These are phyloP conservation scores for Cromileptes altivelis DNA, from an alignment of 2,113 vertebrate genomes.

Conservation along the genomic window DNA sequence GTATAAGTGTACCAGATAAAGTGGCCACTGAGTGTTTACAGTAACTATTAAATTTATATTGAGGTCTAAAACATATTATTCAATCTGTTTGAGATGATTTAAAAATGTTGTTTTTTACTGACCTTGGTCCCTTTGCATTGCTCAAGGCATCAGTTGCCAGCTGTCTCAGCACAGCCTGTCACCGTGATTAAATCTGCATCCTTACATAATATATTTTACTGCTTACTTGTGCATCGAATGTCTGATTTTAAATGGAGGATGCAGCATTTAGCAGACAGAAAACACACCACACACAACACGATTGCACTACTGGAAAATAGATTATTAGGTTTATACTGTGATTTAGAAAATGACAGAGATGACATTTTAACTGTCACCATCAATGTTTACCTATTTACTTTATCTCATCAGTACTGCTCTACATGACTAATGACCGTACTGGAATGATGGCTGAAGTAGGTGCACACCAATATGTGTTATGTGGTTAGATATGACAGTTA, in stretches of 20 bases:
- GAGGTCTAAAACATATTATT: neutral
- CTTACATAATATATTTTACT: constrained; percentile 10
- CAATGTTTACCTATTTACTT: neutral
- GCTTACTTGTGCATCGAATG: neutral
- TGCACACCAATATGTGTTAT: neutral
- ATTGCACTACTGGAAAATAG: neutral
- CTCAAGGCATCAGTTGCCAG: neutral
- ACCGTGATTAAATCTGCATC: neutral
- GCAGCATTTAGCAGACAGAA: neutral
- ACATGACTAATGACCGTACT: neutral
- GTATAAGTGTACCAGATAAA: neutral
- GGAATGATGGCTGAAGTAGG: neutral
- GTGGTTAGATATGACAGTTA: neutral
- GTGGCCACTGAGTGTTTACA: neutral
- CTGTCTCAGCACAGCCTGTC: constrained; percentile 3
- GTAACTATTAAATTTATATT: neutral
- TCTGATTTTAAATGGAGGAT: neutral
- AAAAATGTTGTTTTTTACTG: constrained; percentile 6
- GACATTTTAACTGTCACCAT: neutral
- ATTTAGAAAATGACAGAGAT: neutral
- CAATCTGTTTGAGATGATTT: neutral
- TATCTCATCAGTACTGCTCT: neutral
- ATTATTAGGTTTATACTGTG: neutral
- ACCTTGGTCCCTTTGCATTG: neutral
- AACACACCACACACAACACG: neutral